Evolutionary conservation across 2,113 vertebrate species (phyloP), one percentile per base, ranked within the genome.

Genomic region (Fregetta grallaria): DNA sequence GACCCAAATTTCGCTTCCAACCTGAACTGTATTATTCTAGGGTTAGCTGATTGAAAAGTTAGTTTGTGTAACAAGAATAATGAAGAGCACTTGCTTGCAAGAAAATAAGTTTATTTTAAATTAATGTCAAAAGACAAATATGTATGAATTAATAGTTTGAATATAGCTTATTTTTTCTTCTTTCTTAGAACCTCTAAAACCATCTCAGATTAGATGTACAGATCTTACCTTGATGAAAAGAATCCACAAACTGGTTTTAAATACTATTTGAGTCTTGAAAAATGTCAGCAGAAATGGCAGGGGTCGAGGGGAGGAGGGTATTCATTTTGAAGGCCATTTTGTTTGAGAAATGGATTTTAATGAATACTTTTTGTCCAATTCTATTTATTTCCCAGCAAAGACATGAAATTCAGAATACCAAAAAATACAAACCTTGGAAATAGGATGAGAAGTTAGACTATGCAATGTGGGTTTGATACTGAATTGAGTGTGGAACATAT

Each of bases 331-430:
- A 87, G 73, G 27, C 40, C 13, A 25, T 65, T 91, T 94, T 77
- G n/a, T 62, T 93, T 91, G 68, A 90, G 56, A 89, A 94, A 75
- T 87, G 15, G 15, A 19, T 32, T 91, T 84, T 94, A 91, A 95
- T 89, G 66, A 84, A 62, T 68, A 23, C 22, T 34, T 93, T 75
- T 96, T 92, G 70, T 86, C 53, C 56, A 53, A 16, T 74, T 86
- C 72, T 91, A 74, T 94, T 91, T 95, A 70, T 94, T 91, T 89
- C 52, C 47, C 13, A 52, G 75, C 10, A 61, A 86, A 92, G 79
- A 81, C 20, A 34, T 25, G 40, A 65, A 91, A 93, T 90, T 91
- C 66, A 90, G 29, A 56, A 40, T 85, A 78, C 73, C 66, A 80
- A 44, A 82, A 92, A 95, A 86, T 76, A 66, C 6, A 86, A 79